Base-by-base conservation (phyloP, 1,140 invertebrate species). In the Neodiprion lecontei region DNA sequence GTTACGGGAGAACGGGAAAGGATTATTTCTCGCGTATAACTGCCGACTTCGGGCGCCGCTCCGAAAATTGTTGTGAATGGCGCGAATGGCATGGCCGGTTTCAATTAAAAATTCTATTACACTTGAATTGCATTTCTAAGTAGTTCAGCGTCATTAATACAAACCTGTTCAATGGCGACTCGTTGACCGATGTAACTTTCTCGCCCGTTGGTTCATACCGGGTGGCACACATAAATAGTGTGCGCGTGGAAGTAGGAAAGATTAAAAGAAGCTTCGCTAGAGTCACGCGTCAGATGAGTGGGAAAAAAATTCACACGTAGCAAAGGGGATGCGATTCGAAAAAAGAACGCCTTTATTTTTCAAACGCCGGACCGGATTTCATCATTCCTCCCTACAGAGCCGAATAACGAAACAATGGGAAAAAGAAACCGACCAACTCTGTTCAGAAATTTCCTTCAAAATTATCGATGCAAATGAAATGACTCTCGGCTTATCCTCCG, bases 381-480 rank as follows among this genome's bases (percentile, higher is more conserved):
- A 40, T 40, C 5, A 40, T 40, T 40, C 28, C 28, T 40, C 28
- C 5, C 28, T 40, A 0, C 28, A 40, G 28, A 40, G 2, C 28
- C 5, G 28, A 40, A 5, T 40, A 5, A 1, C 28, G 28, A 2
- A 40, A 40, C 28, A 40, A 40, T 40, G 28, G 28, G 28, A 40
- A 40, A 40, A 40, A 40, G 28, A 40, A 40, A 40, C 28, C 28
- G 28, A 40, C 28, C 28, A 5, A 0, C 28, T 2, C 28, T 61
- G 11, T 61, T 61, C 53, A 61, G 53, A 61, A 61, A 61, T 61
- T 61, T 14, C 53, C 53, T 17, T 61, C 7, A 61, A 17, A 61
- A 61, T 61, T 61, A 61, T 61, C 53, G 53, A 61, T 61, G 53
- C 53, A 61, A 61, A 61, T 61, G 53, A 61, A 61, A 61, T 61